A percentile compares a stretch with the other conserved stretches of the same genome.
Evolutionary conservation across 2,888 invertebrate species (phyloP).

Genomic region (Petrolisthes cinctipes): DNA sequence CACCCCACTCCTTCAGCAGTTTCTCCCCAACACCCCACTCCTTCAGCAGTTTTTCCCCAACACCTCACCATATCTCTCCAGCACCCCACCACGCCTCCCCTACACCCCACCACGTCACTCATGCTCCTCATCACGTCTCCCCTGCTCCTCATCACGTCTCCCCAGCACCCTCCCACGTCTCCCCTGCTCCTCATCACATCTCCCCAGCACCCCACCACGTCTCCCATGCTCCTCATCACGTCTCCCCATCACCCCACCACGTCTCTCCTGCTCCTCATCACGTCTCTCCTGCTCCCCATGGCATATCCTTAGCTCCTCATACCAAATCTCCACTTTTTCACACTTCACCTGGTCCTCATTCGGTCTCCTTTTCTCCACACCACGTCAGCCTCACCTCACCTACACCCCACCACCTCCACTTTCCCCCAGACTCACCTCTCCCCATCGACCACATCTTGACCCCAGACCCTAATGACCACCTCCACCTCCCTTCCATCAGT

Average conservation of each 20-base stretch:
- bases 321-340: too few relatives aligned
- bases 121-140: conserved; percentile 3
- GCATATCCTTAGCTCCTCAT: too few relatives aligned
- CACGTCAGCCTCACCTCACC: too few relatives aligned
- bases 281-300: background rate
- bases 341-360: too few relatives aligned
- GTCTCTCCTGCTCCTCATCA: background rate
- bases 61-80: background rate
- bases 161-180: conserved; percentile 2
- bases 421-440: too few relatives aligned
- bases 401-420: too few relatives aligned
- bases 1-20: too few relatives aligned
- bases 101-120: conserved; percentile 3
- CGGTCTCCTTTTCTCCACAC: too few relatives aligned
- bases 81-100: background rate
- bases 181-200: background rate
- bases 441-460: too few relatives aligned
- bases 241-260: background rate
- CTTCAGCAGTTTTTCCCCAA: background rate
- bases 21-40: background rate
- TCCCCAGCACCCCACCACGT: conserved; percentile 9
- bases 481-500: too few relatives aligned
- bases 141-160: background rate
- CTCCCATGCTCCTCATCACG: background rate
- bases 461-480: too few relatives aligned